Evolutionary conservation across 2,113 vertebrate genomes (phyloP), one percentile per base, ranked within the genome.

Genomic region (Alligator sinensis): DNA sequence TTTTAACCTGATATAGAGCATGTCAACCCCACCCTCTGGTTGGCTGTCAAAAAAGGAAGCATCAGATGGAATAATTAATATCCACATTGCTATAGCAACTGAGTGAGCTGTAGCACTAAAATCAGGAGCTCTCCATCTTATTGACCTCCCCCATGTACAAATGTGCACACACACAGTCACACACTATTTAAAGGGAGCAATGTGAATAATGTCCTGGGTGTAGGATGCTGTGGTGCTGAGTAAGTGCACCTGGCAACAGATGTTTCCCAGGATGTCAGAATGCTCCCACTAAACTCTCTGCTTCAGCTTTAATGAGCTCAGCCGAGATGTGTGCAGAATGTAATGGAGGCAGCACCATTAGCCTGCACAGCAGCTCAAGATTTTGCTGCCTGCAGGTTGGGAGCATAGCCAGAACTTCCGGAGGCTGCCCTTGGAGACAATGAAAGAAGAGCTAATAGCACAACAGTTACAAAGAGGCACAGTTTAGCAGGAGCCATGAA

Each of bases 51-150:
- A 57, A 59, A 47, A 59, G 6, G 77, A 96, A 96, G 97, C 98
- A 98, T 98, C 98, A 98, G 98, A 98, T 97, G 98, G 98, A 98
- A 97, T 97, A 96, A 97, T 98, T 98, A 90, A 96, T 94, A 82
- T 88, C 90, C 94, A 61, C 90, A 98, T 99, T 98, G 96, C 98
- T 96, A 98, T 98, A 96, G 99, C 86, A 96, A 99, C 96, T 4
- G n/a, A 21, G 14, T 78, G 94, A 93, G 95, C 89, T 13, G 34
- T 24, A 11, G 92, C 25, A 74, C 96, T 94, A 82, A 68, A 83
- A 97, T 96, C 95, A 3, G 94, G 81, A 24, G 66, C 64, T 91
- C 88, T 12, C 92, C 92, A 55, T 63, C 61, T 77, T 82, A 72
- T 22, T 11, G 21, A 14, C 61, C 60, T 74, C 60, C 82, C 30